Conservation (phyloP, 1,140 invertebrate genomes). For the Babylonia areolata region DNA sequence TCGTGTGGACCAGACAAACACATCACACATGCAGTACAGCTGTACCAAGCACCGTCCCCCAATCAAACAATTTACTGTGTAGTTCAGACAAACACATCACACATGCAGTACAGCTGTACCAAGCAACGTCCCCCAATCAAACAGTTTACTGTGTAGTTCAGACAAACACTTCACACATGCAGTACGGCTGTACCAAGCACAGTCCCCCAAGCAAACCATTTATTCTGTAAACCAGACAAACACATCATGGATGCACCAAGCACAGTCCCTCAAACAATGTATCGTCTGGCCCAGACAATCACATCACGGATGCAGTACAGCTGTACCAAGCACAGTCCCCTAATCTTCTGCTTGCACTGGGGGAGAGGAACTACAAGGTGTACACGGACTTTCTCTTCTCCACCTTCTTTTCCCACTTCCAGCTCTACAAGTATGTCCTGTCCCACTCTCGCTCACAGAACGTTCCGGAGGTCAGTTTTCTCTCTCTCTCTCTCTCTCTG, state of each 20-base stretch:
- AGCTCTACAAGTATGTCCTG: constrained; percentile 67
- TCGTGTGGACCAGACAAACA: constrained; percentile 2
- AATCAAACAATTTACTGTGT: no score
- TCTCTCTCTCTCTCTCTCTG: not conserved
- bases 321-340: constrained; percentile 1
- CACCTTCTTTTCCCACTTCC: constrained; percentile 67
- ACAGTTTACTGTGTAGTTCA: no score
- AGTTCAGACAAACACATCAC: not conserved
- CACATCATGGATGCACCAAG: no score
- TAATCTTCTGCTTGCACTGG: constrained; percentile 33
- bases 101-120: not conserved
- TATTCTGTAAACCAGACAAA: no score
- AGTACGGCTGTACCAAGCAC: not conserved
- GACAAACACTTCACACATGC: not conserved
- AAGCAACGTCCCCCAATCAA: not conserved
- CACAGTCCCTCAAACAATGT: no score
- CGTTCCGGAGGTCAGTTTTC: constrained; percentile 45
- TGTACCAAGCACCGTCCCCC: not conserved
- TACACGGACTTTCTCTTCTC: constrained; percentile 66
- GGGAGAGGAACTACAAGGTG: constrained; percentile 62
- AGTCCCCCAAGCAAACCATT: not conserved
- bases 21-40: not conserved
- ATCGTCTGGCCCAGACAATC: not conserved
- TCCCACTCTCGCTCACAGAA: constrained; percentile 52
- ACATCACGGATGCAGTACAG: not conserved